A percentile compares a stretch with the other conserved stretches of the same genome.
phyloP scores from a whole-genome alignment of 2,797 vertebrate species.

The Mycteria americana region DNA sequence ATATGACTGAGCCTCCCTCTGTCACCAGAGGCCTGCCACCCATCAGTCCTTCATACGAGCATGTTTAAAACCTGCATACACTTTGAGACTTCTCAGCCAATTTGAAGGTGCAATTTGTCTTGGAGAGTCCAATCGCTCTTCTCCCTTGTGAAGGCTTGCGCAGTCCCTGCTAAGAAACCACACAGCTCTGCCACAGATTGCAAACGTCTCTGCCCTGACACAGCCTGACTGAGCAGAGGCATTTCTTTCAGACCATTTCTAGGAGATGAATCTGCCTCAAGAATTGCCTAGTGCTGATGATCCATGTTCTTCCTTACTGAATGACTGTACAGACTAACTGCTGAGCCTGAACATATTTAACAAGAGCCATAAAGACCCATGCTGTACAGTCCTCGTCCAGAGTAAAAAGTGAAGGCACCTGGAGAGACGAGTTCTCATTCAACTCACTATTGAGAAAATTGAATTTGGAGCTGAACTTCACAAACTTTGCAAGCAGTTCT shows the following conservation, averaged over 20 bases:
- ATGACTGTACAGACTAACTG: neutral
- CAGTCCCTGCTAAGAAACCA: neutral
- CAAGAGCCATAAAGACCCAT: neutral
- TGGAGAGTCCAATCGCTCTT: neutral
- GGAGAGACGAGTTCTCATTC: neutral
- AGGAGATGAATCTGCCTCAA: neutral
- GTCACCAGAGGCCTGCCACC: neutral
- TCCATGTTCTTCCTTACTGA: neutral
- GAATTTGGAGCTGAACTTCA: constrained; percentile 23
- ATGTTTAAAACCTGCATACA: neutral
- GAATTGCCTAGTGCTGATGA: neutral
- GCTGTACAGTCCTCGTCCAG: neutral
- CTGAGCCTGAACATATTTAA: neutral
- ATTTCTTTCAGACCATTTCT: neutral
- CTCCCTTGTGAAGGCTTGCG: neutral
- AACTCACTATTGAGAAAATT: neutral
- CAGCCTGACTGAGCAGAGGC: neutral
- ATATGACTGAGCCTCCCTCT: neutral
- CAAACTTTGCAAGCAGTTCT: constrained; percentile 32
- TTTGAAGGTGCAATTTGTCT: neutral
- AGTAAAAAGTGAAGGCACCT: neutral
- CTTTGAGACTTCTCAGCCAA: neutral
- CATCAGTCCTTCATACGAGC: neutral
- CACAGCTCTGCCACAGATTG: neutral
- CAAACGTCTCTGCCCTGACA: neutral